A percentile compares a stretch with the other conserved stretches of the same genome.
phyloP scores from a whole-genome alignment of 2,888 invertebrate genomes.

The Micoletzkya japonica region DNA sequence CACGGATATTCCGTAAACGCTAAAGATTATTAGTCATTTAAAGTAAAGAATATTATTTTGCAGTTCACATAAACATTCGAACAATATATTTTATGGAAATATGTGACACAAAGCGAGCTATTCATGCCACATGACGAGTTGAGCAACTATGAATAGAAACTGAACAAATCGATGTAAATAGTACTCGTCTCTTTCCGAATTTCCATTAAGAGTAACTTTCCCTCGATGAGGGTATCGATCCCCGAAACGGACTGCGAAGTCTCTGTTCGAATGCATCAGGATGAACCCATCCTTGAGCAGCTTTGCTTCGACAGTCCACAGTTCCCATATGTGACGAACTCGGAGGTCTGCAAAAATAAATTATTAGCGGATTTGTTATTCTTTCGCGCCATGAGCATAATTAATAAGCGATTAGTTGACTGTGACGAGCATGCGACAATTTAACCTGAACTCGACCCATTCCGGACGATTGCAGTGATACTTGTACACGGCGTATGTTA shows the following conservation, averaged over 20 bases:
- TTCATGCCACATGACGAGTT: too few species aligned
- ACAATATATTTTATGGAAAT: too few species aligned
- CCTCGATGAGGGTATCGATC: slow-evolving; percentile 14
- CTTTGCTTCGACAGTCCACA: not conserved
- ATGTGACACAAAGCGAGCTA: too few species aligned
- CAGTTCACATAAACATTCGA: too few species aligned
- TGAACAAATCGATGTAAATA: too few species aligned
- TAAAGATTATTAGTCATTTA: too few species aligned
- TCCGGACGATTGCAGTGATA: slow-evolving; percentile 13
- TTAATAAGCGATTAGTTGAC: not conserved
- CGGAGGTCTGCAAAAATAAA: slow-evolving; percentile 3
- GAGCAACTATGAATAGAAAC: too few species aligned
- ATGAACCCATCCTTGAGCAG: slow-evolving; percentile 36
- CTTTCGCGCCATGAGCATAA: not conserved
- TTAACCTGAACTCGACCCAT: slow-evolving; percentile 28
- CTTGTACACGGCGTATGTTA: slow-evolving; percentile 29
- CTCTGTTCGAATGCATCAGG: slow-evolving; percentile 47
- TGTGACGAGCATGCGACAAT: not conserved
- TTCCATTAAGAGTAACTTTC: too few species aligned
- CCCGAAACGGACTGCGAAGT: slow-evolving; percentile 12
- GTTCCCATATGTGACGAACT: not conserved
- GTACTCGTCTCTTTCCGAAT: too few species aligned
- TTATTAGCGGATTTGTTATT: not conserved
- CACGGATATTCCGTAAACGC: too few species aligned
- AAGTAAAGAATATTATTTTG: too few species aligned